Base-by-base conservation (phyloP, 2,888 invertebrate species). In the Unio pictorum region DNA sequence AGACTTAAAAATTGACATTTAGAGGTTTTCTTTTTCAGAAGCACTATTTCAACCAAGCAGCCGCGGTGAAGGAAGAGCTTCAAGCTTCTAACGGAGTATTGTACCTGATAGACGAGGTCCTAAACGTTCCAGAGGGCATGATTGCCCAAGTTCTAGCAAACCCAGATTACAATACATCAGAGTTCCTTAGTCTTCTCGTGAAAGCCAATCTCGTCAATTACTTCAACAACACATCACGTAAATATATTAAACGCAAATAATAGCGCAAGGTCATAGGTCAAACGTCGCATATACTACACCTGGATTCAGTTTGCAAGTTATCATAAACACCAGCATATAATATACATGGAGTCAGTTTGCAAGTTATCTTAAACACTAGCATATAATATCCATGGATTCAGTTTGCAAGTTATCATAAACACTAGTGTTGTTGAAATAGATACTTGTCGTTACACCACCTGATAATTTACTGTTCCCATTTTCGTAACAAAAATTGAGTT, bases 91-190 rank as follows among this genome's bases (percentile, higher is more conserved):
- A 86, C 66, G 85, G 84, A 23, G 82, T 86, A 18, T 76, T 86
- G 45, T 80, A 84, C 68, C 62, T 82, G 15, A 71, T 84, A 55
- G 81, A 81, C 65, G 79, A 78, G 34, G 82, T 84, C 0, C 72
- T 86, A 54, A 79, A 80, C 61, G 82, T 84, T 8, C 86, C 86
- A 20, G 84, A 85, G 64, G 84, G 84, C 3, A 84, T 84, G 17
- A 80, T 85, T 26, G 72, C 76, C 57, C 72, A 79, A 34, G 75
- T 84, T 30, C 67, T 83, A 28, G 62, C 71, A n/a, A 81, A 78
- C 64, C 77, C 74, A 0, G 79, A 73, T 28, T 82, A 83, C 73
- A 80, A 80, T 64, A 75, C 80, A 34, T 78, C 81, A 55, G 65
- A 61, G 55, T 82, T 84, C 61, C 70, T 76, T n/a, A 71, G 74